phyloP scores from a whole-genome alignment of 2,113 vertebrate species.

The Pipra filicauda region DNA sequence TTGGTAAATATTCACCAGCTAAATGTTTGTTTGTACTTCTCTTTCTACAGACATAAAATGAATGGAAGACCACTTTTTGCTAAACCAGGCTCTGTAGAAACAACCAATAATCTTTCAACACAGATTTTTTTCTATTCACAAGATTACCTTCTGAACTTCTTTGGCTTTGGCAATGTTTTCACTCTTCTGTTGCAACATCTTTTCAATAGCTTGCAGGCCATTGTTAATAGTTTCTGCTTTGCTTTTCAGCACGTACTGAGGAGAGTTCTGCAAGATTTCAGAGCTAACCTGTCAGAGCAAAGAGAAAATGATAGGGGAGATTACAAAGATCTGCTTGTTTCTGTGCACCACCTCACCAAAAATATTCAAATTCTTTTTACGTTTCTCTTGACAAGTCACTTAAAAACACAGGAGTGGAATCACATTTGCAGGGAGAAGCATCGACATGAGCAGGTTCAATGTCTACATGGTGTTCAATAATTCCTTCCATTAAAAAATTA shows the following conservation, averaged over 20 bases:
- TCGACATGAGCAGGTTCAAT: neutral
- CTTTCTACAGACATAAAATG: neutral
- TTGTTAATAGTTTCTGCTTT: slow-evolving; percentile 81
- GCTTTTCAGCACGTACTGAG: slow-evolving; percentile 74
- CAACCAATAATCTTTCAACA: neutral
- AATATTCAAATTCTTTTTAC: neutral
- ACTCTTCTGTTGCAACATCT: slow-evolving; percentile 80
- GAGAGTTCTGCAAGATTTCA: slow-evolving; percentile 79
- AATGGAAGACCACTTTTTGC: neutral
- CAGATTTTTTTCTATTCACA: neutral
- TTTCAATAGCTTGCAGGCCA: slow-evolving; percentile 82
- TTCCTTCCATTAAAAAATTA: neutral
- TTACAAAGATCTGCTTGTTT: slow-evolving; percentile 7
- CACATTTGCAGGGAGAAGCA: neutral
- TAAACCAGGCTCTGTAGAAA: neutral
- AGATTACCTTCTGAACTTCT: slow-evolving; percentile 85
- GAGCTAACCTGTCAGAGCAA: slow-evolving; percentile 73
- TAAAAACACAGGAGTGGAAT: neutral
- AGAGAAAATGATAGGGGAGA: neutral
- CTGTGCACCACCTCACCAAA: neutral
- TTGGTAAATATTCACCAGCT: neutral
- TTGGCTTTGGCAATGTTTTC: slow-evolving; percentile 80
- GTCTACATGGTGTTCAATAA: neutral
- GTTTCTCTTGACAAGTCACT: neutral
- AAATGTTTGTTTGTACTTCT: neutral